phyloP scores from a whole-genome alignment of 1,140 invertebrate species.

The Temnothorax longispinosus region DNA sequence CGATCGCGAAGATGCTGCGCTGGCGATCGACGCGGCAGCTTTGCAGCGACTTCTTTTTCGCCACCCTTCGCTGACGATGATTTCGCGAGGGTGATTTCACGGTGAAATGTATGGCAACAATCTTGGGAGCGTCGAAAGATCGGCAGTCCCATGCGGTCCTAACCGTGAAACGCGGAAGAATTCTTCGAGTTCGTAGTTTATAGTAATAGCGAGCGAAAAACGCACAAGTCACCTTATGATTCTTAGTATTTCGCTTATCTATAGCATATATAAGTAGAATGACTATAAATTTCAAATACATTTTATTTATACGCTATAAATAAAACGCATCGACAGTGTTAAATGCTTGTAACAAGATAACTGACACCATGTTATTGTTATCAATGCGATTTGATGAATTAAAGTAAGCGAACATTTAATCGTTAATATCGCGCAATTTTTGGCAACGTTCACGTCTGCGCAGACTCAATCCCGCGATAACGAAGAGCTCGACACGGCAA shows the following conservation, averaged over 20 bases:
- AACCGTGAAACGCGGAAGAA: background rate
- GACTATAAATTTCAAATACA: background rate
- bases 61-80: conserved; percentile 55
- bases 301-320: background rate
- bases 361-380: background rate
- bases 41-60: conserved; percentile 59
- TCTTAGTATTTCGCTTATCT: background rate
- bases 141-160: conserved; percentile 42
- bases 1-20: background rate
- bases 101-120: background rate
- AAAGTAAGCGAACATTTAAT: background rate
- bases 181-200: background rate
- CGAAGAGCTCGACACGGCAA: conserved; percentile 53
- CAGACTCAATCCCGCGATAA: conserved; percentile 49
- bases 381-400: background rate
- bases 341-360: background rate
- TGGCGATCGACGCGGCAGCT: background rate
- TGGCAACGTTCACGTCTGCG: conserved; percentile 28
- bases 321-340: background rate
- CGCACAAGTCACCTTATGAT: background rate
- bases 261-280: background rate
- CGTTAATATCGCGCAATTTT: conserved; percentile 43
- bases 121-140: conserved; percentile 50
- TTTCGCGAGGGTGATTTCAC: conserved; percentile 36
- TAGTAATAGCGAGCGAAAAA: background rate